These are phyloP conservation scores for Channa argus DNA, from an alignment of 2,113 vertebrate genomes.

Conservation along the genomic window DNA sequence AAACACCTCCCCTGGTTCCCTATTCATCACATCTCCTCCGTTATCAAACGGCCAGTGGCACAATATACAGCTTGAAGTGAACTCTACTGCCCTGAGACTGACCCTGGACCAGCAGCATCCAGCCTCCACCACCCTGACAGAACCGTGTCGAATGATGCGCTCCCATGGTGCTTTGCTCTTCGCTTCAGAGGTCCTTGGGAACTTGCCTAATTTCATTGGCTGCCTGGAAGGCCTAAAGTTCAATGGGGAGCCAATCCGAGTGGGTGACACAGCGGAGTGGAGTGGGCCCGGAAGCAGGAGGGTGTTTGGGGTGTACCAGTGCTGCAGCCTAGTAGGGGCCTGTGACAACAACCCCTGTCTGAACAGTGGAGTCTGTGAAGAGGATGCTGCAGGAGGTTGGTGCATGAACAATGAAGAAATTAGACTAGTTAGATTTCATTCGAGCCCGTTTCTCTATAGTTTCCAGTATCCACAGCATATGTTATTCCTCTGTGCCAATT, in stretches of 20 bases:
- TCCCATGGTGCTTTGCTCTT: conserved; percentile 83
- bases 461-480: no score
- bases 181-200: conserved; percentile 68
- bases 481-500: no score
- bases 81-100: conserved; percentile 77
- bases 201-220: conserved; percentile 81
- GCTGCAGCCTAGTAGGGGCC: conserved; percentile 78
- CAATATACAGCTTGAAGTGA: conserved; percentile 87
- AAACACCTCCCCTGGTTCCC: conserved; percentile 55
- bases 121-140: conserved; percentile 65
- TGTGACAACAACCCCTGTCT: conserved; percentile 86
- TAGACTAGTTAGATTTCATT: no score
- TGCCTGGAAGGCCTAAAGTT: conserved; percentile 89
- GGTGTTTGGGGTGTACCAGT: conserved; percentile 85
- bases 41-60: conserved; percentile 90
- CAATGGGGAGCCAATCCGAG: conserved; percentile 81
- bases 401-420: no score
- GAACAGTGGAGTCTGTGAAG: conserved; percentile 87
- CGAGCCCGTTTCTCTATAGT: no score
- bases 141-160: conserved; percentile 78
- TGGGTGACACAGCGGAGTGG: conserved; percentile 61
- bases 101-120: conserved; percentile 81
- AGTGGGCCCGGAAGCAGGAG: conserved; percentile 72
- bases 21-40: conserved; percentile 61
- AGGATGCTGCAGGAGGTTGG: conserved; percentile 84